Evolutionary conservation across 2,888 invertebrate genomes (phyloP).

Genomic region (Frankliniella fusca): DNA sequence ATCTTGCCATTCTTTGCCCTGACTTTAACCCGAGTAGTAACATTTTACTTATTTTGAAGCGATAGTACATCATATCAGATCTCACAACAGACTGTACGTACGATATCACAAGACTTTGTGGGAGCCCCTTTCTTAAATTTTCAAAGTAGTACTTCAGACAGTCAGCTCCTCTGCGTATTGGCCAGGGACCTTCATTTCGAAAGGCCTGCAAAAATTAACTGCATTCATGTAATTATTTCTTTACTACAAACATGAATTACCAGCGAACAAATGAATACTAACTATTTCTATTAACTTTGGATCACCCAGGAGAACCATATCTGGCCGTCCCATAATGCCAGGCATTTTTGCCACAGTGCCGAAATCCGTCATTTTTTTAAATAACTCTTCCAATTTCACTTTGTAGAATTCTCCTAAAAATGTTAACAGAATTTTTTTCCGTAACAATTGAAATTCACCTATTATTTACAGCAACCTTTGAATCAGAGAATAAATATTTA

Average conservation of each 20-base stretch:
- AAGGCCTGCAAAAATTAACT: background rate
- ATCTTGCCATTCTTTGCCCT: background rate
- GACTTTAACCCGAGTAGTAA: background rate
- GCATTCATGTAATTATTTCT: background rate
- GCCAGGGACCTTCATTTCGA: background rate
- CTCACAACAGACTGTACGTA: background rate
- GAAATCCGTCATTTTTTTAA: background rate
- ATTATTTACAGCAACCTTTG: too few relatives aligned
- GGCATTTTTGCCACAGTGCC: background rate
- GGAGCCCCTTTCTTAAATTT: background rate
- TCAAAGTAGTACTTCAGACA: background rate
- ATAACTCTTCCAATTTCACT: background rate
- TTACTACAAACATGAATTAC: background rate
- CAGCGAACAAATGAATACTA: background rate
- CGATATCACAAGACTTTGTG: background rate
- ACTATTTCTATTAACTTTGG: background rate
- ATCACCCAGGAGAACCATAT: background rate
- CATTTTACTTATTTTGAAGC: background rate
- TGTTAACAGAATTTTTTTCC: background rate
- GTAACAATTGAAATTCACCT: too few relatives aligned
- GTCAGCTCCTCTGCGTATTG: background rate
- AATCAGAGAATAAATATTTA: background rate
- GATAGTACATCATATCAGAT: background rate
- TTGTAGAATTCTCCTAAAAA: background rate
- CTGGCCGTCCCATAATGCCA: background rate